Conservation (phyloP, 2,888 invertebrate genomes). For the Crepidodera aurea region DNA sequence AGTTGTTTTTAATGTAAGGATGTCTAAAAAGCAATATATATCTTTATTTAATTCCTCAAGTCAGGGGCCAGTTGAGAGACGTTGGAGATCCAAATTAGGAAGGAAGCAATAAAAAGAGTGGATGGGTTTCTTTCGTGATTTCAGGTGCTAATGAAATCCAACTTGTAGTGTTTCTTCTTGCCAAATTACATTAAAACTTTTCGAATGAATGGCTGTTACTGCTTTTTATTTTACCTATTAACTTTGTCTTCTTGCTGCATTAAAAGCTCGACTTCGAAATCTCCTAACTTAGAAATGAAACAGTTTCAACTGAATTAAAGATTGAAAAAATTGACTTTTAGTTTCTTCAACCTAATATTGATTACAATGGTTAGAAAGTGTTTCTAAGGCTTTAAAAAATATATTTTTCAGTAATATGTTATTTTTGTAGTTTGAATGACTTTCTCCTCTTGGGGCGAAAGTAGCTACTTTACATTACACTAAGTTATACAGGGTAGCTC, state of each 20-base stretch:
- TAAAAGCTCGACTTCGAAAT: background rate
- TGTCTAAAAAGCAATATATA: background rate
- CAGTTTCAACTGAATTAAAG: too few relatives aligned
- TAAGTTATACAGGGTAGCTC: too few relatives aligned
- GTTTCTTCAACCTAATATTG: too few relatives aligned
- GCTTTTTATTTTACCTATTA: background rate
- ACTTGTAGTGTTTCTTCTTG: slow-evolving; percentile 9
- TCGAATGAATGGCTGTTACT: background rate
- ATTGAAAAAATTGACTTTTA: too few relatives aligned
- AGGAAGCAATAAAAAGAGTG: slow-evolving; percentile 25
- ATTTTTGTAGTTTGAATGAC: too few relatives aligned
- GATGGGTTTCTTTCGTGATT: slow-evolving; percentile 27
- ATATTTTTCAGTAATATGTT: too few relatives aligned
- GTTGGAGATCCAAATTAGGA: slow-evolving; percentile 12
- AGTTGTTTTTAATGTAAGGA: too few relatives aligned
- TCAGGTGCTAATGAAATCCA: slow-evolving; percentile 23
- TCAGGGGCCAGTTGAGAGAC: background rate
- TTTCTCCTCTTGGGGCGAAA: too few relatives aligned
- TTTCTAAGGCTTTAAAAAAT: too few relatives aligned
- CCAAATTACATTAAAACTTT: slow-evolving; percentile 13
- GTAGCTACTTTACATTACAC: too few relatives aligned
- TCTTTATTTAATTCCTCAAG: background rate
- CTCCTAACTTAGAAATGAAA: too few relatives aligned
- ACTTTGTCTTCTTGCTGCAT: background rate
- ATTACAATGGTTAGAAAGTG: too few relatives aligned